Evolutionary conservation across 2,888 invertebrate genomes (phyloP), one percentile per base, ranked within the genome.

Genomic region (Rhingia campestris): DNA sequence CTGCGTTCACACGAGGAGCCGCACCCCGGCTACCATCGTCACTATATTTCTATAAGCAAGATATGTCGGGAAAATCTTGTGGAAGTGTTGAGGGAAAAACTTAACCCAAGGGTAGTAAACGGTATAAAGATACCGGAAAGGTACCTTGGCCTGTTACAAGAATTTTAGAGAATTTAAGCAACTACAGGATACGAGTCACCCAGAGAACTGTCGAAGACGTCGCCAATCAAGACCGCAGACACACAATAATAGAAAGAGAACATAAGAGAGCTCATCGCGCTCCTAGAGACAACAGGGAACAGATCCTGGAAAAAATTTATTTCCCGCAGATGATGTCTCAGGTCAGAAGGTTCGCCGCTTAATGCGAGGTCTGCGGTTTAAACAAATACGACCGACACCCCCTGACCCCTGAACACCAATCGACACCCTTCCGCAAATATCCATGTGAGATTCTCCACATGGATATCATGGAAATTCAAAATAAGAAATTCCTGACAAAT

Each of bases 351-450:
- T 76, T 61, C 61, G 10, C 49, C 22, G 41, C 22, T 43, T n/a
- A 22, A n/a, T 61, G 59, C 32, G 66, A 75, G 32, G 54, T 37
- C 6, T 81, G 74, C 53, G 66, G 64, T 22, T 32, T 14, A 12
- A 66, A 39, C 63, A 81, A 74, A 53, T 81, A 81, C 33, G 74
- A 81, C 45, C 43, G 69, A 5, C 63, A 67, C 54, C 81, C 81
- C 10, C 6, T 59, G 5, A 69, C 51, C 14, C 73, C 67, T 3
- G 58, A 81, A 64, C 47, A 70, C 37, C 81, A 75, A 37, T 47
- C 70, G 59, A 81, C 69, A 69, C 61, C 74, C 12, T 14, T 22
- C 56, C 56, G 39, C 56, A 56, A 56, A 22, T 56, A 56, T 22
- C 12, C 79, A 37, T 45, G 66, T 66, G 22, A 72, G 66, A 43